Percentiles rank a stretch among this genome's conserved stretches.
Evolutionary conservation across 92 coral and sea anemone genomes (phyloP).

Genomic region (Umimayanthus chanpuru): DNA sequence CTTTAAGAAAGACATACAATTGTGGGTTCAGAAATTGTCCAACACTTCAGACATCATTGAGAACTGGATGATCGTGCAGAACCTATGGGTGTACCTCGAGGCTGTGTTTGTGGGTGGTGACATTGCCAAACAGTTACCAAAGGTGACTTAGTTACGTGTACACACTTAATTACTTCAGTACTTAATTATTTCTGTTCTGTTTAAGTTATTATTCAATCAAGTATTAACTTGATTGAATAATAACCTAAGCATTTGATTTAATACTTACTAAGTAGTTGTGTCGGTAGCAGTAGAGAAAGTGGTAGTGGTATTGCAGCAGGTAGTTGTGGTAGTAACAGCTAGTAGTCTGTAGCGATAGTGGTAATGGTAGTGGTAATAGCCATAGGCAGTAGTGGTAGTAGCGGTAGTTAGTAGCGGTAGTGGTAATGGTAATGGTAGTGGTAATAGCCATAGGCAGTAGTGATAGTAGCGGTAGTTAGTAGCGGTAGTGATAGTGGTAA

Average conservation of each 20-base stretch:
- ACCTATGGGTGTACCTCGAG: constrained; percentile 89
- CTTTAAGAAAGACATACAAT: constrained; percentile 83
- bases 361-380: too few species aligned
- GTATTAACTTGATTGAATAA: background rate
- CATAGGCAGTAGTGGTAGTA: too few species aligned
- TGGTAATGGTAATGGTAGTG: too few species aligned
- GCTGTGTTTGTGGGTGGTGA: constrained; percentile 97
- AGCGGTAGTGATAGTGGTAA: too few species aligned
- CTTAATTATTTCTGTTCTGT: background rate
- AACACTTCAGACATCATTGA: constrained; percentile 93
- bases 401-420: too few species aligned
- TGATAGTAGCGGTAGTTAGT: too few species aligned
- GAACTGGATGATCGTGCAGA: constrained; percentile 94
- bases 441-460: too few species aligned
- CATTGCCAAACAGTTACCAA: constrained; percentile 89
- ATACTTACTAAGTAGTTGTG: background rate
- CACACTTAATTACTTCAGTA: background rate
- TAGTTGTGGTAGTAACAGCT: too few species aligned
- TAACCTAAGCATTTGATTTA: too few species aligned
- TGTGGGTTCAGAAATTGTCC: constrained; percentile 90
- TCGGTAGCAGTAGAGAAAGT: too few species aligned
- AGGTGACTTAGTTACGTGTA: constrained; percentile 50
- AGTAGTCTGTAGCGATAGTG: too few species aligned
- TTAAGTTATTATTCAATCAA: background rate
- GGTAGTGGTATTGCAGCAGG: too few species aligned